Conservation (phyloP, 2,113 vertebrate genomes). For the Sander lucioperca region DNA sequence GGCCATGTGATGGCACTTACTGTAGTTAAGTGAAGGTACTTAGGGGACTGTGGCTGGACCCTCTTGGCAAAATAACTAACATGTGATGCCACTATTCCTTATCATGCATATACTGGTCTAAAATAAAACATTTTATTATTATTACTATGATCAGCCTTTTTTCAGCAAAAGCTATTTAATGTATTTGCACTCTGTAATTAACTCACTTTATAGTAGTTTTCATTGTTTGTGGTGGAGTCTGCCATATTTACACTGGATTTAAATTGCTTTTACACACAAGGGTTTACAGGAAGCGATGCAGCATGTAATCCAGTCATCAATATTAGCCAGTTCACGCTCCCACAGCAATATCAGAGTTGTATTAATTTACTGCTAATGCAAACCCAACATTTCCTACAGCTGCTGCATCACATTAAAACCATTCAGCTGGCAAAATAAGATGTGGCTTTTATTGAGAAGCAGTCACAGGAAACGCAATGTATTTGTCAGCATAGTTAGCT, state of each 20-base stretch:
- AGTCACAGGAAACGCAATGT: not conserved
- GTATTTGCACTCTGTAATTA: conserved; percentile 11
- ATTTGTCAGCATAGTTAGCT: not conserved
- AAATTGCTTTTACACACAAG: not conserved
- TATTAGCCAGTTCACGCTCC: not conserved
- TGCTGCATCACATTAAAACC: not conserved
- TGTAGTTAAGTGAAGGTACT: not conserved
- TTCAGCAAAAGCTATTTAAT: not conserved
- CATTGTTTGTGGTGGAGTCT: not conserved
- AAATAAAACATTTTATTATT: not conserved
- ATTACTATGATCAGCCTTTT: not conserved
- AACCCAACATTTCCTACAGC: not conserved
- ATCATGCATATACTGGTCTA: not conserved
- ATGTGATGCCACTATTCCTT: conserved; percentile 1
- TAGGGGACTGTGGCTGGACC: not conserved
- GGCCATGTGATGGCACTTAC: conserved; percentile 26
- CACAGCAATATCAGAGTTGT: not conserved
- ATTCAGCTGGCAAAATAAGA: not conserved
- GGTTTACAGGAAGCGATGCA: not conserved
- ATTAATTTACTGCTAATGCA: not conserved
- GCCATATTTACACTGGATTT: not conserved
- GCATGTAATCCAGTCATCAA: not conserved
- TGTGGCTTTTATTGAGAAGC: not conserved
- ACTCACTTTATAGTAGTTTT: not conserved
- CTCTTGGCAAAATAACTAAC: conserved; percentile 13